Evolutionary conservation across 2,113 vertebrate species (phyloP).

Genomic region (Amphiprion ocellaris): DNA sequence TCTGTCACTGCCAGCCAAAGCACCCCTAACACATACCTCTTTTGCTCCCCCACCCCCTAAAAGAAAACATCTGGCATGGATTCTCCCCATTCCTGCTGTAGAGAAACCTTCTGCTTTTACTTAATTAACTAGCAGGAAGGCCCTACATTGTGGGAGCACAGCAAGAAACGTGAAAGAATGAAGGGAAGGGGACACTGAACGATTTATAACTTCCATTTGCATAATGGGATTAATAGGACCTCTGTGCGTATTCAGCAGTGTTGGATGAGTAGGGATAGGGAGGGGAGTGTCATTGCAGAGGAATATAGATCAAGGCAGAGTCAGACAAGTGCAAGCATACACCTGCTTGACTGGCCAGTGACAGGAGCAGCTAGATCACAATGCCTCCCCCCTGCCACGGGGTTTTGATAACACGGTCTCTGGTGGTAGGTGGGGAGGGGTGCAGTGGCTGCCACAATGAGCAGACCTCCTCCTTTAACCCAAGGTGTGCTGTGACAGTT

Average conservation of each 20-base stretch:
- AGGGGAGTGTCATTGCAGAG: conserved; percentile 15
- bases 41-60: background rate
- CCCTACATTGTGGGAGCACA: conserved; percentile 34
- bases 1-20: conserved; percentile 67
- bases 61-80: conserved; percentile 43
- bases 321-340: conserved; percentile 59
- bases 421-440: background rate
- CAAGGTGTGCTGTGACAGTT: conserved; percentile 53
- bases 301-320: conserved; percentile 58
- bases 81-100: conserved; percentile 22
- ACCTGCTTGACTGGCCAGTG: conserved; percentile 67
- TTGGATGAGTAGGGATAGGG: conserved; percentile 17
- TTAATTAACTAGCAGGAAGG: conserved; percentile 61
- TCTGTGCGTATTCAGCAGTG: conserved; percentile 66
- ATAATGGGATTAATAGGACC: conserved; percentile 82
- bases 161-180: conserved; percentile 55
- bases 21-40: background rate
- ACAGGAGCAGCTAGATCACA: conserved; percentile 34
- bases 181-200: conserved; percentile 33
- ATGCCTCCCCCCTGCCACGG: background rate
- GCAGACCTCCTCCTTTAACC: background rate
- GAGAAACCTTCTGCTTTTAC: conserved; percentile 37
- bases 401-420: conserved; percentile 57
- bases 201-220: conserved; percentile 78
- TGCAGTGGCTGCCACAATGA: background rate